These are phyloP conservation scores for Botia kubotai DNA, from an alignment of 2,797 vertebrate species.

Conservation along the genomic window DNA sequence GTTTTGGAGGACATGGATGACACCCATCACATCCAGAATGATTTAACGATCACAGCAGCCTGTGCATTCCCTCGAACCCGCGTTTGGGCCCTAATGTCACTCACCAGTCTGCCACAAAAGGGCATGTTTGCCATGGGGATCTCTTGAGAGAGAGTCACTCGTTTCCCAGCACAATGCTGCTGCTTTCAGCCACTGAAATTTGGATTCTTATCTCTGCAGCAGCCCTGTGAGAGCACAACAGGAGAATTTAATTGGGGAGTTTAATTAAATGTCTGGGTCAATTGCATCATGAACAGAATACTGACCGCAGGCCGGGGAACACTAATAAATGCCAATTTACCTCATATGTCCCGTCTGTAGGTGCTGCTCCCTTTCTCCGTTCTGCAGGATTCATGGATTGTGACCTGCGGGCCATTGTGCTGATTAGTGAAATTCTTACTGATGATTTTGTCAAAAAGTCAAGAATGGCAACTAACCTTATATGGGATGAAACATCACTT, in stretches of 20 bases:
- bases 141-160: conserved; percentile 50
- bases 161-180: conserved; percentile 30
- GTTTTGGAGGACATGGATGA: conserved; percentile 40
- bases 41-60: conserved; percentile 47
- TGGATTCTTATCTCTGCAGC: conserved; percentile 58
- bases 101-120: conserved; percentile 59
- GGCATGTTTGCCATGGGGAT: conserved; percentile 61
- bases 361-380: conserved; percentile 15
- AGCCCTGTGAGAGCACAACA: conserved; percentile 45
- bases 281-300: conserved; percentile 59
- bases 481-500: conserved; percentile 35
- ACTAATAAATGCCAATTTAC: conserved; percentile 58
- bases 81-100: conserved; percentile 52
- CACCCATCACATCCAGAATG: conserved; percentile 49
- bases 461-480: conserved; percentile 19
- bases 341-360: conserved; percentile 48
- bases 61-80: conserved; percentile 45
- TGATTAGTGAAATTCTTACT: background rate
- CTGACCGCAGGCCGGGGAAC: conserved; percentile 53
- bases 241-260: conserved; percentile 59
- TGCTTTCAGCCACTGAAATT: conserved; percentile 45
- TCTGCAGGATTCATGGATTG: conserved; percentile 19
- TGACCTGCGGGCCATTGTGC: background rate
- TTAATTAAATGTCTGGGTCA: conserved; percentile 64
- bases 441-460: conserved; percentile 23